Evolutionary conservation across 2,113 vertebrate species (phyloP), one percentile per base, ranked within the genome.

Genomic region (Cromileptes altivelis): DNA sequence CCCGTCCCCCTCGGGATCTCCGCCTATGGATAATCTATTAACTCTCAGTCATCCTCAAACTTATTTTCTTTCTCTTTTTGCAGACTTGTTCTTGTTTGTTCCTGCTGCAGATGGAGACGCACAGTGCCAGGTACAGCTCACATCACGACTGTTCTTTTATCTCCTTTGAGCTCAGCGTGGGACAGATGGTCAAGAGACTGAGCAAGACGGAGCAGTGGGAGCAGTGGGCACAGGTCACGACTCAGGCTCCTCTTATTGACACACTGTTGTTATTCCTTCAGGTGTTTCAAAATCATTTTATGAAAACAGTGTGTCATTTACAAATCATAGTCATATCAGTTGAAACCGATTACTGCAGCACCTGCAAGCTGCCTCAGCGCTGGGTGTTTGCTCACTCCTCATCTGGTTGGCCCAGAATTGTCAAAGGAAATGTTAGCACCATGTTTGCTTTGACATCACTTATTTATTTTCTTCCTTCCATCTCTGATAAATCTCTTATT

Each of bases 181-280:
- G 82, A 90, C 85, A 85, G 80, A 85, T 87, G 85, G 79, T 74
- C 67, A 72, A 68, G 42, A 73, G 68, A 42, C 65, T 62, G 79
- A 69, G 72, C 30, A 23, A 45, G 64, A 17, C 47, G 15, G 62
- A 75, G 56, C 14, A 10, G 49, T 57, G 55, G 9, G 42, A 45
- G 64, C 78, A 25, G 8, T 62, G 52, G 71, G 57, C 49, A 19
- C 49, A 60, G 71, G 78, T 80, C 88, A 85, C 58, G 68, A 82
- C 68, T 87, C 65, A n/a, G 65, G 10, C 30, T 58, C 47, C 19
- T 56, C 18, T 56, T 21, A 45, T 68, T 45, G 60, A 6, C 45
- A 53, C 64, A 61, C 19, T 53, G 11, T 68, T 23, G 40, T 53
- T 61, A 52, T 17, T 69, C 8, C 1, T 3, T 9, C 55, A 64